Evolutionary conservation across 2,888 invertebrate species (phyloP).

Genomic region (Myopa testacea): DNA sequence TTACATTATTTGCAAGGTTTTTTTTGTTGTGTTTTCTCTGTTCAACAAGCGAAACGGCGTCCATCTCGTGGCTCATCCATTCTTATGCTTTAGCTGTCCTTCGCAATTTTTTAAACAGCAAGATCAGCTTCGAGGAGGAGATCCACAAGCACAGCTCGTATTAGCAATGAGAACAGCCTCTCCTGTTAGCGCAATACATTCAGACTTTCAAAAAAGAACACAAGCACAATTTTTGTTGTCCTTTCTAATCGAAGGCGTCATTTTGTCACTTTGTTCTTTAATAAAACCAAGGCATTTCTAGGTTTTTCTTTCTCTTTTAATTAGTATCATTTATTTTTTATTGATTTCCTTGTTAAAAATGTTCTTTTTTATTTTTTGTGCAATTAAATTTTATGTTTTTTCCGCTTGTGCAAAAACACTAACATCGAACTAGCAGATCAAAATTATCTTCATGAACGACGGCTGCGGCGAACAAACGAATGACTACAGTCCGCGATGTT

Average conservation of each 20-base stretch:
- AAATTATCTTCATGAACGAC: conserved; percentile 35
- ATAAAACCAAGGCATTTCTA: not conserved
- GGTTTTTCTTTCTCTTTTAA: not conserved
- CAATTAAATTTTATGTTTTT: not conserved
- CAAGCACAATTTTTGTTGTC: not conserved
- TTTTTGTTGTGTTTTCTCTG: not conserved
- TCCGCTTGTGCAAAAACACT: conserved; percentile 8
- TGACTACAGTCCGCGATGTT: conserved; percentile 43
- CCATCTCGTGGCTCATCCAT: conserved; percentile 2
- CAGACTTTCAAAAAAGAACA: too few species aligned
- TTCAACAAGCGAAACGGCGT: conserved; percentile 12
- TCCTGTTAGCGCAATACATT: not conserved
- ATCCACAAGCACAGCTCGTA: not conserved
- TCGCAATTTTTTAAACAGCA: not conserved
- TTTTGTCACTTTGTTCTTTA: not conserved
- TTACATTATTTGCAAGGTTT: not conserved
- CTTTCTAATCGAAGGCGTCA: not conserved
- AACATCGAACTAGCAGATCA: not conserved
- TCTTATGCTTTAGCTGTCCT: not conserved
- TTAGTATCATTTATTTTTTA: not conserved
- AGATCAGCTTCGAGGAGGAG: not conserved
- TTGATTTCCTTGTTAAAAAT: not conserved
- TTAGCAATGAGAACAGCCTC: not conserved
- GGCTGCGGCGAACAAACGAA: conserved; percentile 44
- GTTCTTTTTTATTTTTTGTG: not conserved